Percentiles rank a stretch among this genome's conserved stretches.
These are phyloP conservation scores for Notarius lentiginosus DNA, from an alignment of 2,113 vertebrate genomes.

Conservation along the genomic window DNA sequence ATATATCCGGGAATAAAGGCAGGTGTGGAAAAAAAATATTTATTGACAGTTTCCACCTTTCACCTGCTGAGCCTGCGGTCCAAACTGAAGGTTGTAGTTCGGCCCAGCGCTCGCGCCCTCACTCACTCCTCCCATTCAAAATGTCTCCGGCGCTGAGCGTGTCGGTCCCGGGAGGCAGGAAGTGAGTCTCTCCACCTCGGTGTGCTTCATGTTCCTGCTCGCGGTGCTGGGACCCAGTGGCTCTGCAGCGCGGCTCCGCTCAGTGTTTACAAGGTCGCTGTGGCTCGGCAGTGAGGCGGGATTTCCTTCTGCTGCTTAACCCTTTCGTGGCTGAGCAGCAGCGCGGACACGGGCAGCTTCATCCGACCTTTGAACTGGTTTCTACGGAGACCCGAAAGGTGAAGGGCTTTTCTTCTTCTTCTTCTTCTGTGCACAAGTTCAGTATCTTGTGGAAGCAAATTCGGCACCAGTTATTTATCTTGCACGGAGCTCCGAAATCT, in stretches of 20 bases:
- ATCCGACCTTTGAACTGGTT: too few species aligned
- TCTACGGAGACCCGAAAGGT: too few species aligned
- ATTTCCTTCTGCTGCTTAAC: constrained; percentile 60
- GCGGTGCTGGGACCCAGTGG: neutral
- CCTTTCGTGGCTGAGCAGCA: constrained; percentile 42
- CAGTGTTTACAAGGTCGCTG: constrained; percentile 51
- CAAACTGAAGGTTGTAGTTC: neutral
- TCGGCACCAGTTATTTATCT: too few species aligned
- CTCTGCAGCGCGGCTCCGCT: constrained; percentile 12
- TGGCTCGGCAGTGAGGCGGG: constrained; percentile 45
- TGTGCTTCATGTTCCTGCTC: neutral
- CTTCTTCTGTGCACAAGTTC: too few species aligned
- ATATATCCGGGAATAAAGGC: neutral
- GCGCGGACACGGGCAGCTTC: neutral
- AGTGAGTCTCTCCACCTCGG: neutral
- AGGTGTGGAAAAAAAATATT: neutral
- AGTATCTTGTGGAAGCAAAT: too few species aligned
- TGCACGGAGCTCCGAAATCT: too few species aligned
- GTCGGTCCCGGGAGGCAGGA: neutral
- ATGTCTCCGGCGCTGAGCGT: neutral
- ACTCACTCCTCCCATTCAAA: constrained; percentile 11
- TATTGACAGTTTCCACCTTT: neutral
- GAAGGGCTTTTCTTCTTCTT: too few species aligned
- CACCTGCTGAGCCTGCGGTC: constrained; percentile 23
- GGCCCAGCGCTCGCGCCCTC: constrained; percentile 29